Evolutionary conservation across 2,888 invertebrate genomes (phyloP).

Genomic region (Ennomos erosarius): DNA sequence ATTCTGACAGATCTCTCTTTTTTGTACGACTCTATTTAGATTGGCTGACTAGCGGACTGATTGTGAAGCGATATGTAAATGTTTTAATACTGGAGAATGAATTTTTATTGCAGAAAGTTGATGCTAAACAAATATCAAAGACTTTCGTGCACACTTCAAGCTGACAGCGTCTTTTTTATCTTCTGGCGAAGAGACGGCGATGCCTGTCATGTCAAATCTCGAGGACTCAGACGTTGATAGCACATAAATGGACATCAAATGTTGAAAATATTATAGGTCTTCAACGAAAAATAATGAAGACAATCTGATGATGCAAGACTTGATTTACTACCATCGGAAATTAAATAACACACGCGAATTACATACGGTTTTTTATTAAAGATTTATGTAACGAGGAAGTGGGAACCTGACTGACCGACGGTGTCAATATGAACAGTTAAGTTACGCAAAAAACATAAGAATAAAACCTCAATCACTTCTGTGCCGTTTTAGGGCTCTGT

Average conservation of each 20-base stretch:
- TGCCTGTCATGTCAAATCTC: not conserved
- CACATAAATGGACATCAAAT: not conserved
- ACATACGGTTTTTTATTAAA: conserved; percentile 14
- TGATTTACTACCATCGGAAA: conserved; percentile 31
- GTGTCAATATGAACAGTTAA: conserved; percentile 12
- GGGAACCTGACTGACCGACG: conserved; percentile 21
- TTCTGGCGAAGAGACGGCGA: not conserved
- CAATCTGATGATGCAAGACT: conserved; percentile 27
- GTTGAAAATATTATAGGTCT: conserved; percentile 7
- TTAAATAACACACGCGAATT: conserved; percentile 30
- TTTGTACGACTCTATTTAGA: conserved; percentile 55
- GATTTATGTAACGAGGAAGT: conserved; percentile 32
- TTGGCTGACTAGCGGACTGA: conserved; percentile 48
- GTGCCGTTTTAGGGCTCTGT: too few relatives aligned
- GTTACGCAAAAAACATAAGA: conserved; percentile 5
- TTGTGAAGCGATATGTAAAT: conserved; percentile 26
- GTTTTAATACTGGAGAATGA: conserved; percentile 13
- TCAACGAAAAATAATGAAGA: conserved; percentile 14
- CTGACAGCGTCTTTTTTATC: conserved; percentile 8
- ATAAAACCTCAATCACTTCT: too few relatives aligned
- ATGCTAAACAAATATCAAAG: conserved; percentile 19
- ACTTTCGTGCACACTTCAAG: conserved; percentile 23
- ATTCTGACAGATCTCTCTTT: conserved; percentile 60
- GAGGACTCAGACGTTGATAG: conserved; percentile 7
- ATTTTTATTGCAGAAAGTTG: conserved; percentile 22